These are phyloP conservation scores for Leptobrachium leishanense DNA, from an alignment of 2,113 vertebrate genomes.

Conservation along the genomic window DNA sequence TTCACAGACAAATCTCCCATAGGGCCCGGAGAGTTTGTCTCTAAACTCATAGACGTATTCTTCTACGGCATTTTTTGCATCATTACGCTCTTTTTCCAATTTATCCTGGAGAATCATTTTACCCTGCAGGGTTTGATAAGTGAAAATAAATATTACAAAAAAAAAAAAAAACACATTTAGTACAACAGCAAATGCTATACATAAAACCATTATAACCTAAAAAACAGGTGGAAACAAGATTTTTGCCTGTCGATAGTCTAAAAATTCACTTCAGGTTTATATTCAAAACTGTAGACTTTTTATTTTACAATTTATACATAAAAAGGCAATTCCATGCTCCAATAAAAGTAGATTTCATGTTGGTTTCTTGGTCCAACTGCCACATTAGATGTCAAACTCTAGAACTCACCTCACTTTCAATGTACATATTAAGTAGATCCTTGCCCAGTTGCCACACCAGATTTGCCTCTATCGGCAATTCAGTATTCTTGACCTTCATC, in stretches of 20 bases:
- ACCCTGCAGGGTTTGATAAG: slow-evolving; percentile 56
- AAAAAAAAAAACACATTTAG: too few species aligned
- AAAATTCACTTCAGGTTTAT: too few species aligned
- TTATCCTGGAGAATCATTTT: slow-evolving; percentile 81
- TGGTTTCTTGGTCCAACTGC: too few species aligned
- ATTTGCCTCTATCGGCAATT: slow-evolving; percentile 72
- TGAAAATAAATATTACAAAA: neutral
- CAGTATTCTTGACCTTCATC: slow-evolving; percentile 77
- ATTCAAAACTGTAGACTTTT: too few species aligned
- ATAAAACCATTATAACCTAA: too few species aligned
- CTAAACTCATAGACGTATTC: slow-evolving; percentile 79
- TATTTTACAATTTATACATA: too few species aligned
- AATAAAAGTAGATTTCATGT: too few species aligned
- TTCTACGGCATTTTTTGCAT: slow-evolving; percentile 79
- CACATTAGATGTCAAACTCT: too few species aligned
- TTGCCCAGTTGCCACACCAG: slow-evolving; percentile 75
- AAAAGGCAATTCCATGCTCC: too few species aligned
- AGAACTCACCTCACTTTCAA: slow-evolving; percentile 72
- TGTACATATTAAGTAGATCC: slow-evolving; percentile 74
- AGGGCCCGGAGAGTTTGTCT: slow-evolving; percentile 73
- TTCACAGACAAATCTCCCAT: slow-evolving; percentile 68
- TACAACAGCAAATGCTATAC: too few species aligned
- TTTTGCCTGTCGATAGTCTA: too few species aligned
- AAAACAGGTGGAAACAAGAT: too few species aligned
- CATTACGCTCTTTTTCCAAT: slow-evolving; percentile 75